Conservation (phyloP, 2,888 invertebrate species). For the Pristionchus exspectatus region DNA sequence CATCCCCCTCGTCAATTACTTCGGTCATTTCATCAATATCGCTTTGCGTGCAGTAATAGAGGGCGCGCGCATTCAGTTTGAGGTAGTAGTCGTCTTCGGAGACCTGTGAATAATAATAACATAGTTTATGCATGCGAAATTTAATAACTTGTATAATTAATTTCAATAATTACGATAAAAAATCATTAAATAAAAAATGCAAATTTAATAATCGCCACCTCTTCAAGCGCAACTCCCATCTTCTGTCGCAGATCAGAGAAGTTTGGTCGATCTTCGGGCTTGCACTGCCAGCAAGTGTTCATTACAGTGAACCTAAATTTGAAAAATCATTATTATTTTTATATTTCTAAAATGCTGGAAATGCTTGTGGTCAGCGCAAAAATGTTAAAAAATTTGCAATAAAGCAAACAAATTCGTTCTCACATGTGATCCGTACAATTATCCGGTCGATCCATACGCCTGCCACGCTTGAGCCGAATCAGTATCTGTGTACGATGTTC, state of each 20-base stretch:
- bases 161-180: too few relatives aligned
- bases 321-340: too few relatives aligned
- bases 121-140: neutral
- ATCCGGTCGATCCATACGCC: conserved; percentile 44
- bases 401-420: neutral
- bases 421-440: conserved; percentile 47
- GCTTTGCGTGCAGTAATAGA: conserved; percentile 33
- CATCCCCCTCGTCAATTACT: neutral
- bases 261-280: neutral
- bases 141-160: too few relatives aligned
- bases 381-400: too few relatives aligned
- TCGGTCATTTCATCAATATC: conserved; percentile 18
- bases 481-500: too few relatives aligned
- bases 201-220: neutral
- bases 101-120: neutral
- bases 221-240: conserved; percentile 32
- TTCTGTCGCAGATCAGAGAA: conserved; percentile 29
- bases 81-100: conserved; percentile 48
- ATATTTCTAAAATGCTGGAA: too few relatives aligned
- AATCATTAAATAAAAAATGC: too few relatives aligned
- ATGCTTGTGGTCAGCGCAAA: too few relatives aligned
- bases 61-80: neutral
- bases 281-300: conserved; percentile 25
- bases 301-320: conserved; percentile 40
- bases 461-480: neutral